Evolutionary conservation across 2,797 vertebrate species (phyloP), one percentile per base, ranked within the genome.

Genomic region (Silurus aristotelis): DNA sequence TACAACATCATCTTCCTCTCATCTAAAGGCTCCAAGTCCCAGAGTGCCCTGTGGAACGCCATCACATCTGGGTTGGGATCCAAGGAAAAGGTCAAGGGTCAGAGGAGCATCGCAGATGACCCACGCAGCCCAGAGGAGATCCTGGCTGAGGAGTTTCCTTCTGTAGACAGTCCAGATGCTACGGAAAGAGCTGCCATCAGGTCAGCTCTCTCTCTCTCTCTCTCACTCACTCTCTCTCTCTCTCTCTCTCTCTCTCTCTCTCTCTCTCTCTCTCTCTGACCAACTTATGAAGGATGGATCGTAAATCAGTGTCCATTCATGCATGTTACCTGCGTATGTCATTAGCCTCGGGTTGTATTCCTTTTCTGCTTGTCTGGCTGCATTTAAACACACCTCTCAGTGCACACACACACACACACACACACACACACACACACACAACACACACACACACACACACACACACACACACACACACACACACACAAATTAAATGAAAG

Each of bases 131-230:
- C 96, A 6, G 97, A 97, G 87, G 97, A 99, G 94, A 97, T 99
- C 84, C 92, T 99, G 91, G 97, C 97, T 0, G 97, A 98, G 60
- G 97, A 98, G 31, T 88, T 97, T 72, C 96, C 96, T 0, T 91
- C 94, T 0, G 55, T 96, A n/a, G 97, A 98, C n/a, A 95, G 95
- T 83, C 95, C 96, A 0, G 97, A 99, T 25, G 96, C 96, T 3
- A 91, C 97, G 22, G 96, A 97, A 94, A 98, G 97, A 94, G 96
- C 96, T 0, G 97, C 98, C 79, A 96, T 97, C 96, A 95, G 94
- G 93, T 96, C 31, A 1, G n/a, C 20, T 71, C 67, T 82, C 13
- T 58, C 83, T 75, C 58, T n/a, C 6, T 19, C 12, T 60, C 38
- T 84, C 68, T 68, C 63, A 31, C 56, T 84, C 25, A 58, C 12